These are phyloP conservation scores for Ceratothoa steindachneri DNA, from an alignment of 2,888 invertebrate species.

Conservation along the genomic window DNA sequence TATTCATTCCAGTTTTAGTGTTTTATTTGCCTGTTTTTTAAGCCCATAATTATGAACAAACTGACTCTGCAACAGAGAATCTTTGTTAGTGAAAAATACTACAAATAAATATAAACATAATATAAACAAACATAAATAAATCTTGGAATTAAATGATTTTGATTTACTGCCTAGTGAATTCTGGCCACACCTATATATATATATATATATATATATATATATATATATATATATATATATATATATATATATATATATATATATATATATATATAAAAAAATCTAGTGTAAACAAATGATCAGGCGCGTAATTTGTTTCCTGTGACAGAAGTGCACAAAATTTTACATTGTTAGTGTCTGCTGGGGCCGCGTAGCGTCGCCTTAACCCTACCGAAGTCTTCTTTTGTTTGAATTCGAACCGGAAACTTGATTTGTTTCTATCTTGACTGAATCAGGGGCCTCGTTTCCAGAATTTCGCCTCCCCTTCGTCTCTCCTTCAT, in stretches of 20 bases:
- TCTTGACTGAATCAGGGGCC: not conserved
- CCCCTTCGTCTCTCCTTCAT: not conserved
- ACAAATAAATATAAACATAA: too few species aligned
- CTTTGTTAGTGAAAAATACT: too few species aligned
- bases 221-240: constrained; percentile 2
- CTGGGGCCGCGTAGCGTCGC: not conserved
- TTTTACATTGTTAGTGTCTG: not conserved
- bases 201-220: not conserved
- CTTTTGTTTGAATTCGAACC: not conserved
- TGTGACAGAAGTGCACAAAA: not conserved
- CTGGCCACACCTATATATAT: too few species aligned
- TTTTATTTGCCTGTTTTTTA: too few species aligned
- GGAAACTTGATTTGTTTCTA: not conserved
- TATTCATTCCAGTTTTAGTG: too few species aligned
- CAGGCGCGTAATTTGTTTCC: not conserved
- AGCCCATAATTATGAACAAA: too few species aligned
- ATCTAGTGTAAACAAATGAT: not conserved
- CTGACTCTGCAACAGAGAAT: too few species aligned
- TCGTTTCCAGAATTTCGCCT: not conserved
- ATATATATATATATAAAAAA: not conserved
- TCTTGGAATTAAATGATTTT: too few species aligned
- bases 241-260: constrained; percentile 15
- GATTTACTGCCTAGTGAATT: too few species aligned
- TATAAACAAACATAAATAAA: too few species aligned
- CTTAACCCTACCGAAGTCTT: not conserved